Percentiles rank a stretch among this genome's conserved stretches.
These are phyloP conservation scores for Etheostoma spectabile DNA, from an alignment of 2,113 vertebrate genomes.

Conservation along the genomic window DNA sequence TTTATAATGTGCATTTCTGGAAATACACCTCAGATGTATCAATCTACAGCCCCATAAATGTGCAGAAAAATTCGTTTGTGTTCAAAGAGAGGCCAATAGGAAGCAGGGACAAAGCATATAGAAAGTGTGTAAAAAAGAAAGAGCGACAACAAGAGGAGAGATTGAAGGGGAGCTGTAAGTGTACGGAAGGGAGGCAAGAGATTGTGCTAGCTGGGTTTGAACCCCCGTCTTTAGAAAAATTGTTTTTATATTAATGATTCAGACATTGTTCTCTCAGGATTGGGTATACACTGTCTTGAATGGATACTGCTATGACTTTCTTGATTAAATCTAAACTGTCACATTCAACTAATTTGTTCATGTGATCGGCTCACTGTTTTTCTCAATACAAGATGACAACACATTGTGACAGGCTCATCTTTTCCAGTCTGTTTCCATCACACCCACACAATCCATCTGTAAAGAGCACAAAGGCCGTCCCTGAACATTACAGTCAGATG, in stretches of 20 bases:
- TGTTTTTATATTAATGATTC: neutral
- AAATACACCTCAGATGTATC: constrained; percentile 44
- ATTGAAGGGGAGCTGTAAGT: constrained; percentile 11
- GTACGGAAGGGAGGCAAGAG: constrained; percentile 14
- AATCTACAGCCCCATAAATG: constrained; percentile 48
- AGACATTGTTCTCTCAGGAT: neutral
- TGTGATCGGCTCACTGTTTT: constrained; percentile 35
- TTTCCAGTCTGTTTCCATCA: constrained; percentile 57
- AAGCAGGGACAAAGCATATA: constrained; percentile 25
- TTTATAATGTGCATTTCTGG: constrained; percentile 35
- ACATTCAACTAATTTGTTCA: constrained; percentile 36
- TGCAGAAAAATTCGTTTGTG: constrained; percentile 50
- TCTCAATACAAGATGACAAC: constrained; percentile 44
- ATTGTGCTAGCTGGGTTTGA: constrained; percentile 8
- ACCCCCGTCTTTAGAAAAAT: neutral
- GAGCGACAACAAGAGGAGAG: neutral
- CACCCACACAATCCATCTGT: constrained; percentile 61
- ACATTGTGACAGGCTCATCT: constrained; percentile 71
- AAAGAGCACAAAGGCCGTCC: constrained; percentile 60
- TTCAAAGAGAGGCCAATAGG: constrained; percentile 60
- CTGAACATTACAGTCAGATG: constrained; percentile 72
- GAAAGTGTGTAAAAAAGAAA: constrained; percentile 1
- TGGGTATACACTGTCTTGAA: constrained; percentile 8
- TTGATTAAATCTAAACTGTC: constrained; percentile 26
- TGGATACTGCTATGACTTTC: neutral